Evolutionary conservation across 1,140 invertebrate species (phyloP).

Genomic region (Apis dorsata): DNA sequence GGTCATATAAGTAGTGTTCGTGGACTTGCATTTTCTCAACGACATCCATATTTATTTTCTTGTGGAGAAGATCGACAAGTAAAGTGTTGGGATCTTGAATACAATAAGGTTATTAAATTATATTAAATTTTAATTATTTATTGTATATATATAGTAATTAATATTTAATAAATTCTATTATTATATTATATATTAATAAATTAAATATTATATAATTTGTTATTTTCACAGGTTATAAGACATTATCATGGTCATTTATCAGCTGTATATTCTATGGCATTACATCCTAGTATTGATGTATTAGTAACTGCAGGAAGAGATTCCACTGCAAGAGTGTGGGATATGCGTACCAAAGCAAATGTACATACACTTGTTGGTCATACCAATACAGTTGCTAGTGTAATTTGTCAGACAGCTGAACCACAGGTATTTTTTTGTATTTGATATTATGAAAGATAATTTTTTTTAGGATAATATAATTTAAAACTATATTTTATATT

Average conservation of each 20-base stretch:
- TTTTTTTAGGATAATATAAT: not conserved
- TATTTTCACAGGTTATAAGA: constrained; percentile 87
- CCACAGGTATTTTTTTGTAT: constrained; percentile 86
- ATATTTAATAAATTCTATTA: not conserved
- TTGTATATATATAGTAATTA: not conserved
- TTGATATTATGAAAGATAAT: not conserved
- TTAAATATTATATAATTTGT: constrained; percentile 21
- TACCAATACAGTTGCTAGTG: constrained; percentile 97
- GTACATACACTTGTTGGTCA: constrained; percentile 98
- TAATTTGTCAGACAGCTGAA: constrained; percentile 94
- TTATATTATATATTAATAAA: constrained; percentile 79
- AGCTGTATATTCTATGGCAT: constrained; percentile 95
- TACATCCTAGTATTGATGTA: constrained; percentile 98
- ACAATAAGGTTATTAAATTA: constrained; percentile 91
- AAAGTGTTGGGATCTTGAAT: constrained; percentile 99
- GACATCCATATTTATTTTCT: constrained; percentile 99
- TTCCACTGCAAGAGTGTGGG: constrained; percentile 98
- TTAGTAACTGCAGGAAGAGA: constrained; percentile 96
- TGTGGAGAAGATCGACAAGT: constrained; percentile 99
- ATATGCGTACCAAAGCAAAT: constrained; percentile 99
- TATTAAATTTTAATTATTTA: constrained; percentile 17
- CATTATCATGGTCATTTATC: constrained; percentile 99
- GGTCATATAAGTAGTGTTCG: constrained; percentile 99
- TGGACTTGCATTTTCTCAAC: constrained; percentile 94
- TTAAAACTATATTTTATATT: not conserved